Evolutionary conservation across 1,140 invertebrate genomes (phyloP), one percentile per base, ranked within the genome.

Genomic region (Drosophila neocordata): DNA sequence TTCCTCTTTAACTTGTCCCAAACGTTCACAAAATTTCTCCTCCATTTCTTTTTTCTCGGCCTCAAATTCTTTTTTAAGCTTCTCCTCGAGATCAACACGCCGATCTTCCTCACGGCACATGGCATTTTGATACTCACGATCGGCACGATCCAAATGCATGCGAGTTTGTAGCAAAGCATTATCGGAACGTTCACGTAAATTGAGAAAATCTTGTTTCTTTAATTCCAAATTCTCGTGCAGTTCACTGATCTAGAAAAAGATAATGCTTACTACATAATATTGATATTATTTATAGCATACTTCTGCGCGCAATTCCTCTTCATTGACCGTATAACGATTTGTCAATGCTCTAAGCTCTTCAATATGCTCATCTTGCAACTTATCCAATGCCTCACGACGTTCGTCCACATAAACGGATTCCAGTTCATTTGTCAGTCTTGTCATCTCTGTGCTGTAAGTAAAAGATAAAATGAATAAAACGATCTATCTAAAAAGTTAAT

Each of bases 331-430:
- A 91, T 93, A 94, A 24, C 91, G 91, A 69, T 92, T 92, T 69
- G 93, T 94, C 9, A 93, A 83, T 27, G 91, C 89, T 11, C 91
- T 73, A 48, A 93, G 90, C 77, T 93, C 93, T 60, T 92, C 91
- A 34, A 93, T 91, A 62, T 93, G 92, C 73, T 93, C 88, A 55
- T 77, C 90, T 57, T 92, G 90, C 24, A 93, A 76, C 74, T 93
- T 92, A 68, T 94, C 93, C 44, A 95, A 90, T 7, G 93, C 93
- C n/a, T 84, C 87, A 31, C 92, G 92, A 61, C 94, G 94, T 71
- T 95, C 94, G 70, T 95, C 94, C 44, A 92, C 91, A 74, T 94
- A 93, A 63, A 93, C 92, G 73, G 93, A 92, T 75, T 94, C 94
- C 64, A 95, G 87, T 89, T 95, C 94, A 52, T 91, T 89, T 90